These are phyloP conservation scores for Dilophus febrilis DNA, from an alignment of 2,888 invertebrate species.

Conservation along the genomic window DNA sequence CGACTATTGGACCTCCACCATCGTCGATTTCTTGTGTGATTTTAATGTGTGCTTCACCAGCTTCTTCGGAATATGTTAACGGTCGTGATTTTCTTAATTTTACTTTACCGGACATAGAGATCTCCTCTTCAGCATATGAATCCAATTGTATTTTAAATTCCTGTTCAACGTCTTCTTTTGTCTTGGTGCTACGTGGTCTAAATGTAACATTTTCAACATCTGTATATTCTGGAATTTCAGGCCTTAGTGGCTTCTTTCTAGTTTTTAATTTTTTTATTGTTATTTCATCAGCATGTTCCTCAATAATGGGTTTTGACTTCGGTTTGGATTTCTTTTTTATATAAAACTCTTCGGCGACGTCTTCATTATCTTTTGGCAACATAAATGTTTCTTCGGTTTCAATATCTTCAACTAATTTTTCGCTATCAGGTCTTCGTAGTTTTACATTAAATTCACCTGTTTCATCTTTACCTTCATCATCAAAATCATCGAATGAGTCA, in stretches of 20 bases:
- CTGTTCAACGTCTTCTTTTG: slow-evolving; percentile 75
- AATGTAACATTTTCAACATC: slow-evolving; percentile 67
- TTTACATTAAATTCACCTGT: slow-evolving; percentile 8
- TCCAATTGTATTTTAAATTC: slow-evolving; percentile 75
- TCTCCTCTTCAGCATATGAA: slow-evolving; percentile 75
- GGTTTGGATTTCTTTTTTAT: slow-evolving; percentile 32
- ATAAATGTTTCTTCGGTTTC: neutral
- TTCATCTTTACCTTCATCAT: slow-evolving; percentile 10
- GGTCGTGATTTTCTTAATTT: slow-evolving; percentile 57
- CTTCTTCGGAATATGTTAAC: slow-evolving; percentile 58
- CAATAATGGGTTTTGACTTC: slow-evolving; percentile 33
- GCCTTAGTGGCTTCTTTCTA: slow-evolving; percentile 41
- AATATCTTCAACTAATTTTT: slow-evolving; percentile 9
- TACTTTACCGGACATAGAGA: slow-evolving; percentile 70
- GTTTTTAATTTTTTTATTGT: slow-evolving; percentile 58
- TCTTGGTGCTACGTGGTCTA: slow-evolving; percentile 55
- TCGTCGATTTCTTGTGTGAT: slow-evolving; percentile 43
- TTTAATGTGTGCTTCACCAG: slow-evolving; percentile 57
- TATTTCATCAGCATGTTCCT: slow-evolving; percentile 46
- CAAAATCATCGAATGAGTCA: slow-evolving; percentile 15
- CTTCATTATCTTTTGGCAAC: slow-evolving; percentile 33
- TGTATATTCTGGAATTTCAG: slow-evolving; percentile 52
- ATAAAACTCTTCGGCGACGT: slow-evolving; percentile 33
- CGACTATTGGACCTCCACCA: slow-evolving; percentile 37
- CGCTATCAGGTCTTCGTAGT: slow-evolving; percentile 8